Conservation (phyloP, 2,113 vertebrate species). For the Neodontobutis hainanensis region DNA sequence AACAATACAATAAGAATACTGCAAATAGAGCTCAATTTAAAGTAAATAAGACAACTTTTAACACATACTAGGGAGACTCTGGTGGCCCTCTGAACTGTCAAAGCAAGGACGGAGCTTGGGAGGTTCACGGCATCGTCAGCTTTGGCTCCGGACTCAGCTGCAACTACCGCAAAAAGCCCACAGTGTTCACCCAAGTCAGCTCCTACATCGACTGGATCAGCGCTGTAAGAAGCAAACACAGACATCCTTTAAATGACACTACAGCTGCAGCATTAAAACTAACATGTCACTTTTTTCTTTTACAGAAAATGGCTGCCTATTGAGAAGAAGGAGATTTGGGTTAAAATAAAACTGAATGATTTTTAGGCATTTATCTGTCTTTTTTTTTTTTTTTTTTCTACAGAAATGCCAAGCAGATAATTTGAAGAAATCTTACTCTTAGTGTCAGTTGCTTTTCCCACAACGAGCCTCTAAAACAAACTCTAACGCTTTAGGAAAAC, state of each 20-base stretch:
- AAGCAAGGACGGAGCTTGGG: constrained; percentile 69
- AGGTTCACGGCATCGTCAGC: constrained; percentile 88
- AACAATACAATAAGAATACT: not conserved
- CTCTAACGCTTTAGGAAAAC: no score
- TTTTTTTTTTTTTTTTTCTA: not conserved
- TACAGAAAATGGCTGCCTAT: constrained; percentile 66
- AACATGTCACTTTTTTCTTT: constrained; percentile 29
- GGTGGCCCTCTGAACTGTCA: constrained; percentile 91
- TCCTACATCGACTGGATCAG: constrained; percentile 85
- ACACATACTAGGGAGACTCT: constrained; percentile 84
- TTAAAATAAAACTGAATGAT: not conserved
- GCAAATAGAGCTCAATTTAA: no score
- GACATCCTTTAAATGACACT: not conserved
- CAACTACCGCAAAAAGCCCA: constrained; percentile 84
- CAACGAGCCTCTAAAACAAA: no score
- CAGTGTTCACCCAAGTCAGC: constrained; percentile 88
- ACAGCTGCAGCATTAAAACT: not conserved
- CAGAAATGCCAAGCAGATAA: no score
- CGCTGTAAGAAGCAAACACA: constrained; percentile 71
- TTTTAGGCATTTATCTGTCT: not conserved
- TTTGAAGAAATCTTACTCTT: no score
- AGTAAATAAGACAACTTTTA: not conserved
- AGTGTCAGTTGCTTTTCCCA: no score
- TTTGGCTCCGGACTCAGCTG: constrained; percentile 83
- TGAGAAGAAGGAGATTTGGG: constrained; percentile 27